Percentiles rank a stretch among this genome's conserved stretches.
Evolutionary conservation across 1,140 invertebrate genomes (phyloP).

Genomic region (Helicoverpa zea): DNA sequence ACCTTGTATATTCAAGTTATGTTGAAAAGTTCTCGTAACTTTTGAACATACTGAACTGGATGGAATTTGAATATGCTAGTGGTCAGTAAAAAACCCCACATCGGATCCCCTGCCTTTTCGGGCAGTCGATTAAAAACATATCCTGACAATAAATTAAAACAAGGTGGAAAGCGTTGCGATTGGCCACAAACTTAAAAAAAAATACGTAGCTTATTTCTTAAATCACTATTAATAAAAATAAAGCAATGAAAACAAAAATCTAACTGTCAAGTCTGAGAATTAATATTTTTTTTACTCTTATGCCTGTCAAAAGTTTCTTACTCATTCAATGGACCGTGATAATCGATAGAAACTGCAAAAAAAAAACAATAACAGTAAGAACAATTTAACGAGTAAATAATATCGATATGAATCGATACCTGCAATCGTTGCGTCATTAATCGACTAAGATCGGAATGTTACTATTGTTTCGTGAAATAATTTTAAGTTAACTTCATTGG

Average conservation of each 20-base stretch:
- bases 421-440: slow-evolving; percentile 50
- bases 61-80: too few relatives aligned
- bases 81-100: too few relatives aligned
- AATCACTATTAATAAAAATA: too few relatives aligned
- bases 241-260: neutral
- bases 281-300: neutral
- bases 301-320: neutral
- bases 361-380: slow-evolving; percentile 13
- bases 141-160: too few relatives aligned
- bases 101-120: too few relatives aligned
- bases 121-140: too few relatives aligned
- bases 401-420: slow-evolving; percentile 50
- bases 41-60: too few relatives aligned
- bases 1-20: too few relatives aligned
- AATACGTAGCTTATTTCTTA: too few relatives aligned
- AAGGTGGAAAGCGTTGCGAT: too few relatives aligned
- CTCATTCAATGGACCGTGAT: slow-evolving; percentile 9
- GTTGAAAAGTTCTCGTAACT: too few relatives aligned
- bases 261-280: slow-evolving; percentile 1
- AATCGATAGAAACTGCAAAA: slow-evolving; percentile 33
- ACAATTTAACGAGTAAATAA: slow-evolving; percentile 42
- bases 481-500: slow-evolving; percentile 21
- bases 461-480: slow-evolving; percentile 48
- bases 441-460: slow-evolving; percentile 48
- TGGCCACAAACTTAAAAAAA: too few relatives aligned